Conservation (phyloP, 2,797 vertebrate species). For the Apogon talboti region DNA sequence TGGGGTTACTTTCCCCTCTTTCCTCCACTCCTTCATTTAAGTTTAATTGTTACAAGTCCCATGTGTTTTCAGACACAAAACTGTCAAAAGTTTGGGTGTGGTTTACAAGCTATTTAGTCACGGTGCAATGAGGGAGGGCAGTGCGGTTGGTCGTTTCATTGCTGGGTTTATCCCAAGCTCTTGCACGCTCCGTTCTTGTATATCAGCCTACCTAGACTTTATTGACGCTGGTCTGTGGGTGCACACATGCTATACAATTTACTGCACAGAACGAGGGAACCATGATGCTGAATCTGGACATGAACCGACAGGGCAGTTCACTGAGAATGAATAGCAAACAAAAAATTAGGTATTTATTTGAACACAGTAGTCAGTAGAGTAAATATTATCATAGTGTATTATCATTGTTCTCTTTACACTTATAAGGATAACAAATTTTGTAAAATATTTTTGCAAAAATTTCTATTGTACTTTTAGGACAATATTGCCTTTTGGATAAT, state of each 20-base stretch:
- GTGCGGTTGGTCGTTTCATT: conserved; percentile 40
- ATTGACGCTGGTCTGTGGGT: conserved; percentile 25
- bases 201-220: conserved; percentile 13
- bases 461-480: no score
- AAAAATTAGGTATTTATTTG: no score
- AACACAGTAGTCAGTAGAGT: no score
- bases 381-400: no score
- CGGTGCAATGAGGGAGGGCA: conserved; percentile 44
- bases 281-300: no score
- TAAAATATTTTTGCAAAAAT: no score
- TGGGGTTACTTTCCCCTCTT: conserved; percentile 11
- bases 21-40: conserved; percentile 49
- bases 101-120: conserved; percentile 69
- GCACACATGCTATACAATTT: conserved; percentile 1
- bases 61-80: conserved; percentile 56
- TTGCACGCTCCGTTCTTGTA: conserved; percentile 23
- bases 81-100: conserved; percentile 65
- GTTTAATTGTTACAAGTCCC: conserved; percentile 63
- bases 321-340: no score
- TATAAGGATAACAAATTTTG: no score
- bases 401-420: no score
- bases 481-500: no score
- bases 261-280: neutral
- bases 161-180: conserved; percentile 31
- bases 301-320: no score